Evolutionary conservation across 2,797 vertebrate genomes (phyloP).

Genomic region (Eupleurogrammus muticus): DNA sequence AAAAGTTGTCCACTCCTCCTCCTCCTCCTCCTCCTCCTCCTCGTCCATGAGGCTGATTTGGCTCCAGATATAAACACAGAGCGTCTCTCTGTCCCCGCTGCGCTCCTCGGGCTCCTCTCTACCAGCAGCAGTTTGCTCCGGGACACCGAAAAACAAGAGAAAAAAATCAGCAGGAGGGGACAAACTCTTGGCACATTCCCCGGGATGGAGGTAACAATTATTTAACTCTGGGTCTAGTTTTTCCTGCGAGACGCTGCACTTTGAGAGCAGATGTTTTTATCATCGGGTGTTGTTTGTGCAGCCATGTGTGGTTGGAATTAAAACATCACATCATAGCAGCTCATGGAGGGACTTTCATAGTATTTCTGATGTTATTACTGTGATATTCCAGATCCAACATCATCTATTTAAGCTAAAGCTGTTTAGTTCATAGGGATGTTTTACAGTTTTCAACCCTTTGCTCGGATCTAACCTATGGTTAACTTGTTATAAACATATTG

Average conservation of each 20-base stretch:
- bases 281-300: slow-evolving; percentile 24
- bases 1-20: slow-evolving; percentile 62
- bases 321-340: slow-evolving; percentile 34
- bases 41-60: slow-evolving; percentile 56
- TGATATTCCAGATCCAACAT: slow-evolving; percentile 1
- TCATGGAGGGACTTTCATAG: neutral
- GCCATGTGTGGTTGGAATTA: slow-evolving; percentile 16
- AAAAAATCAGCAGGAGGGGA: slow-evolving; percentile 16
- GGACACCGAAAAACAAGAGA: slow-evolving; percentile 14
- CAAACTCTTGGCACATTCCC: slow-evolving; percentile 39
- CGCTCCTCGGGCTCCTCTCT: slow-evolving; percentile 27
- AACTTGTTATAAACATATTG: neutral
- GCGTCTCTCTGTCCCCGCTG: slow-evolving; percentile 25
- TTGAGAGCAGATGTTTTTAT: slow-evolving; percentile 40
- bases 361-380: slow-evolving; percentile 18
- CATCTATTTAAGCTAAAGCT: neutral
- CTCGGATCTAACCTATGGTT: neutral
- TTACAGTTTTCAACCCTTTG: neutral
- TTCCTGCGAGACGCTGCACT: slow-evolving; percentile 16
- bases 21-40: slow-evolving; percentile 17
- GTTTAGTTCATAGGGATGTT: neutral
- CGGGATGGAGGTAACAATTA: slow-evolving; percentile 78
- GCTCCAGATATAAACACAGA: slow-evolving; percentile 77
- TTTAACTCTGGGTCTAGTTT: neutral
- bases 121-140: slow-evolving; percentile 33